phyloP scores from a whole-genome alignment of 1,140 invertebrate species.

The Lepidostoma basale region DNA sequence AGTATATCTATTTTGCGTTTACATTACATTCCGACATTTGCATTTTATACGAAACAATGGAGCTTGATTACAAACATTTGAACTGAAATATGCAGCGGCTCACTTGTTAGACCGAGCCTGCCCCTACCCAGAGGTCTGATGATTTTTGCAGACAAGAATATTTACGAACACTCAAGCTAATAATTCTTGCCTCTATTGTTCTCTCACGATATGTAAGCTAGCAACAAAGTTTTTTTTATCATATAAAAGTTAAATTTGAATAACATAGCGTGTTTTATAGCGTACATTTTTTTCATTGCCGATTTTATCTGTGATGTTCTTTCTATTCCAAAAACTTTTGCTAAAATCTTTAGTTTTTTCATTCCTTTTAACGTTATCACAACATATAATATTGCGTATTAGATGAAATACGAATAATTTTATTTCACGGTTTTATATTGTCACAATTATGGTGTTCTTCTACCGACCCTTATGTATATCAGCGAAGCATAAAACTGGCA shows the following conservation, averaged over 20 bases:
- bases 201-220: background rate
- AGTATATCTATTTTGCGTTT: too few relatives aligned
- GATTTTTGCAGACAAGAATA: conserved; percentile 1
- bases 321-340: too few relatives aligned
- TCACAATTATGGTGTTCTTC: too few relatives aligned
- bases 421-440: too few relatives aligned
- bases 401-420: too few relatives aligned
- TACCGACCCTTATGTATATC: too few relatives aligned
- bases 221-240: background rate
- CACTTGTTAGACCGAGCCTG: background rate
- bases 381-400: background rate
- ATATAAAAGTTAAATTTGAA: background rate
- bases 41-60: conserved; percentile 4
- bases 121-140: background rate
- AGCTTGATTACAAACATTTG: conserved; percentile 1
- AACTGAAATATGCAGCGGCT: background rate
- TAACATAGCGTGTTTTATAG: background rate
- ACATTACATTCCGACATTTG: too few relatives aligned
- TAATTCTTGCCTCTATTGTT: conserved; percentile 2
- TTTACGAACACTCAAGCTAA: background rate
- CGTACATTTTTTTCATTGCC: background rate
- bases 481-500: too few relatives aligned
- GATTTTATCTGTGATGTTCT: too few relatives aligned
- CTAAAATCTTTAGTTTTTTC: background rate
- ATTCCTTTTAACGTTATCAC: background rate